Evolutionary conservation across 2,797 vertebrate genomes (phyloP).

Genomic region (Alcedo quadribrachys): DNA sequence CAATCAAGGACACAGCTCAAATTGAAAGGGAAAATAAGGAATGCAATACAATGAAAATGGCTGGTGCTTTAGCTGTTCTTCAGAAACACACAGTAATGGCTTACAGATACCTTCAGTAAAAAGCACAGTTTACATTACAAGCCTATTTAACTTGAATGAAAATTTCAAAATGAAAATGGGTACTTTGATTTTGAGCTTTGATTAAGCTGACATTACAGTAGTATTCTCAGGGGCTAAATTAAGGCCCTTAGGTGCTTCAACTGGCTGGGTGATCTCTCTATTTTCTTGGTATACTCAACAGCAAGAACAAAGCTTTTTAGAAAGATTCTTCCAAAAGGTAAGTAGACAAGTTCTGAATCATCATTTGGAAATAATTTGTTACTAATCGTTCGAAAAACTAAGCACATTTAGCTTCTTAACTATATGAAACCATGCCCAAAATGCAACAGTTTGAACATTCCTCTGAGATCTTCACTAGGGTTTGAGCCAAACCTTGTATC

Average conservation of each 20-base stretch:
- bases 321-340: neutral
- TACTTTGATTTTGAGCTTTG: neutral
- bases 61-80: neutral
- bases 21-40: neutral
- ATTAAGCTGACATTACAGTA: neutral
- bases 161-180: too few relatives aligned
- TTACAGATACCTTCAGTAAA: neutral
- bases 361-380: neutral
- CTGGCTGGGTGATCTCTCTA: neutral
- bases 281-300: neutral
- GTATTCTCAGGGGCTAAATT: neutral
- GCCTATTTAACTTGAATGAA: neutral
- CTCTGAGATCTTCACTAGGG: neutral
- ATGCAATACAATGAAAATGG: neutral
- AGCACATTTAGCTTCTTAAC: neutral
- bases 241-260: neutral
- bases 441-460: neutral
- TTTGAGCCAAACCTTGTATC: neutral
- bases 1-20: slow-evolving; percentile 22
- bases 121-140: neutral
- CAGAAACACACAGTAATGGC: neutral
- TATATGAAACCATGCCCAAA: neutral
- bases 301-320: neutral
- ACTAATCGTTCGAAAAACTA: neutral
- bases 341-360: neutral